These are phyloP conservation scores for Eupithecia subfuscata DNA, from an alignment of 2,888 invertebrate genomes.

Conservation along the genomic window DNA sequence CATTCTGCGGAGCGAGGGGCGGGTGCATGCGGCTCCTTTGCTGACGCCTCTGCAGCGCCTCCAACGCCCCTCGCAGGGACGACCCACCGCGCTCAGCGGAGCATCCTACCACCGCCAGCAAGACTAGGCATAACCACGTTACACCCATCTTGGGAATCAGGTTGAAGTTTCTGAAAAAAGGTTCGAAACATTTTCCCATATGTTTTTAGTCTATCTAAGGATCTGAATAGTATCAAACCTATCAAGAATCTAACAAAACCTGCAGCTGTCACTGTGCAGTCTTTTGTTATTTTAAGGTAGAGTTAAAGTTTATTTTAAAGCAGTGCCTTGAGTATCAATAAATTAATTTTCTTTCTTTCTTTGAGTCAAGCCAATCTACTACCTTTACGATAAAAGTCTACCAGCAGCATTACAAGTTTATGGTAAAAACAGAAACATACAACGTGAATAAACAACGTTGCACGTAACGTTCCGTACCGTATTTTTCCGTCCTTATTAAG, in stretches of 20 bases:
- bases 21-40: constrained; percentile 72
- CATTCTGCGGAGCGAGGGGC: constrained; percentile 59
- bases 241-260: not conserved
- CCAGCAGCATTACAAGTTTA: not conserved
- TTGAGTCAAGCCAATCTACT: not conserved
- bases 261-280: not conserved
- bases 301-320: no score
- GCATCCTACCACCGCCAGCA: constrained; percentile 53
- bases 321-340: no score
- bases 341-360: no score
- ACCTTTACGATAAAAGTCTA: not conserved
- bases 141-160: constrained; percentile 58
- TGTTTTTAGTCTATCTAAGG: not conserved
- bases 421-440: not conserved
- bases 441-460: not conserved
- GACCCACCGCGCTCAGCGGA: constrained; percentile 67
- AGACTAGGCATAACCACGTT: constrained; percentile 62
- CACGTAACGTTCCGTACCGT: no score
- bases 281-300: no score
- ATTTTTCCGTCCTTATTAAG: no score
- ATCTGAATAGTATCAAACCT: not conserved
- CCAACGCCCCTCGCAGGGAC: constrained; percentile 80
- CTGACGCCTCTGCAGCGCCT: constrained; percentile 81
- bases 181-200: not conserved
- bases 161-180: not conserved